Percentiles rank a stretch among this genome's conserved stretches.
Evolutionary conservation across 2,113 vertebrate genomes (phyloP).

Genomic region (Morone chrysops): DNA sequence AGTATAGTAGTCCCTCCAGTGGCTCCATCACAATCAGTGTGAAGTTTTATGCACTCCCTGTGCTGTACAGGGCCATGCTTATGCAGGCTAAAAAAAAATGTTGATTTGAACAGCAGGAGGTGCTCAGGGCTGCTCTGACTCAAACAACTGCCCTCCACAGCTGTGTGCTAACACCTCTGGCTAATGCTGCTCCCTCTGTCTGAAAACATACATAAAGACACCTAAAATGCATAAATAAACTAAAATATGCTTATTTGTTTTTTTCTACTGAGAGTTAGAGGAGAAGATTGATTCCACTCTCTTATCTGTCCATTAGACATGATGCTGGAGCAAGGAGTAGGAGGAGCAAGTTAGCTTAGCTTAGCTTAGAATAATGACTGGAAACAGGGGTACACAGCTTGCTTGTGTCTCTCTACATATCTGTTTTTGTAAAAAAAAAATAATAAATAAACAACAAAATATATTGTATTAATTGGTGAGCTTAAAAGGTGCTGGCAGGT

Average conservation of each 20-base stretch:
- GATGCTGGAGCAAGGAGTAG: neutral
- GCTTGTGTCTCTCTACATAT: neutral
- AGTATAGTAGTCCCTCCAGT: neutral
- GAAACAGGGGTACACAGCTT: neutral
- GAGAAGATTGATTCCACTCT: neutral
- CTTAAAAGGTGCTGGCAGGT: neutral
- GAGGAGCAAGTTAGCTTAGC: neutral
- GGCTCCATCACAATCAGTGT: constrained; percentile 27
- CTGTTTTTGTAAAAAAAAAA: neutral
- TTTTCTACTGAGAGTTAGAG: neutral
- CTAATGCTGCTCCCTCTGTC: constrained; percentile 31
- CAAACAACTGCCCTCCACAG: constrained; percentile 35
- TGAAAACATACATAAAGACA: constrained; percentile 18
- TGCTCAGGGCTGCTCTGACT: constrained; percentile 56
- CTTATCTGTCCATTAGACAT: neutral
- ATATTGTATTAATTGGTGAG: neutral
- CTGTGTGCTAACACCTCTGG: constrained; percentile 41
- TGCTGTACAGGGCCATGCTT: neutral
- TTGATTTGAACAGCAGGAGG: constrained; percentile 59
- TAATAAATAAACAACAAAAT: neutral
- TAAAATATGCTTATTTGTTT: neutral
- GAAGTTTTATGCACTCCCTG: constrained; percentile 4
- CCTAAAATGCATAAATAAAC: neutral
- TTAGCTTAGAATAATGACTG: neutral
- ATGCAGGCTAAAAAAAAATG: constrained; percentile 34